phyloP scores from a whole-genome alignment of 2,113 vertebrate genomes.

The Tachuris rubrigastra region DNA sequence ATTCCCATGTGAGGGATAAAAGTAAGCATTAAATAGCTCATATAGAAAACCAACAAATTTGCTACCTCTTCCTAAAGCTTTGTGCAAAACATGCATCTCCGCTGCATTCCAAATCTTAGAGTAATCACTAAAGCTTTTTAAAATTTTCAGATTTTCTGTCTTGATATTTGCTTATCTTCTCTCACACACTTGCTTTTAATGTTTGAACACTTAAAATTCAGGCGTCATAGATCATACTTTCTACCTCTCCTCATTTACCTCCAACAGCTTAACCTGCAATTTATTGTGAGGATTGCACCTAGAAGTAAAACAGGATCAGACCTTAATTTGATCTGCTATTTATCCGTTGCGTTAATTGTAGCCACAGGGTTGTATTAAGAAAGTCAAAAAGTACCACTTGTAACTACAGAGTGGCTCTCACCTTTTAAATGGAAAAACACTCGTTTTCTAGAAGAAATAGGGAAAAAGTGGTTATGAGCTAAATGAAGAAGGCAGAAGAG shows the following conservation, averaged over 20 bases:
- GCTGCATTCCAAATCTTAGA: not conserved
- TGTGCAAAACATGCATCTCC: not conserved
- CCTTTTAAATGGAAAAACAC: constrained; percentile 66
- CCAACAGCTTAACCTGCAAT: constrained; percentile 36
- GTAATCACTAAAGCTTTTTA: not conserved
- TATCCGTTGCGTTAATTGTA: constrained; percentile 67
- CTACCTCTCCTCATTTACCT: constrained; percentile 45
- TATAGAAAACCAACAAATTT: not conserved
- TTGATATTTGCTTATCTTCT: not conserved
- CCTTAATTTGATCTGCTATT: constrained; percentile 67
- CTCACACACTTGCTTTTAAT: not conserved
- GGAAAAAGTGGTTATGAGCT: constrained; percentile 32
- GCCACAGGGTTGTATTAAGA: constrained; percentile 68
- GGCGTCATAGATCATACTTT: not conserved
- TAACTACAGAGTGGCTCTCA: constrained; percentile 66
- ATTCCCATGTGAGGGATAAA: not conserved
- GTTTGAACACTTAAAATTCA: constrained; percentile 31
- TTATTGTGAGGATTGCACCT: constrained; percentile 30
- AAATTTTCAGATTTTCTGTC: not conserved
- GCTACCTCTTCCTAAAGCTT: not conserved
- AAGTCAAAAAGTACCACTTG: constrained; percentile 68
- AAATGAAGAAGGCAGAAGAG: constrained; percentile 57
- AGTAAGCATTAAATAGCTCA: not conserved
- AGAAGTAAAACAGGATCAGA: constrained; percentile 48
- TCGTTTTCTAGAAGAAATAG: constrained; percentile 46